Evolutionary conservation across 2,888 invertebrate species (phyloP).

Genomic region (Scaptomyza parva): DNA sequence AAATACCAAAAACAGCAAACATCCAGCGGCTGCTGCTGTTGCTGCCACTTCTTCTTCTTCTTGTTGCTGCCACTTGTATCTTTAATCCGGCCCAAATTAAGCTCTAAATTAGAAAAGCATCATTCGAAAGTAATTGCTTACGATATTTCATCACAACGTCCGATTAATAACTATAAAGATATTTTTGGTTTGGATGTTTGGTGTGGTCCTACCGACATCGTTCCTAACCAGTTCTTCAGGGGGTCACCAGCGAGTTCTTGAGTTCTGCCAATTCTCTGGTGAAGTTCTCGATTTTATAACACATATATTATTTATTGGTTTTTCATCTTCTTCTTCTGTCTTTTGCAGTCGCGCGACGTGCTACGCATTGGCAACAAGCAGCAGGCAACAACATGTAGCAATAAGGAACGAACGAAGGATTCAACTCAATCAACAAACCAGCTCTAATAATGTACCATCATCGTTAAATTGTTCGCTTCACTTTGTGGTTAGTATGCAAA

Average conservation of each 20-base stretch:
- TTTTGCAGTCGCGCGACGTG: conserved; percentile 64
- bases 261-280: too few relatives aligned
- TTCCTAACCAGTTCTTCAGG: too few relatives aligned
- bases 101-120: conserved; percentile 77
- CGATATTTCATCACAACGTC: too few relatives aligned
- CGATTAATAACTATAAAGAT: too few relatives aligned
- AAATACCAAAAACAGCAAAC: conserved; percentile 18
- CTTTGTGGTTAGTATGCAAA: conserved; percentile 50
- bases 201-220: too few relatives aligned
- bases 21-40: not conserved
- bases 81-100: conserved; percentile 67
- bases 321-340: conserved; percentile 10
- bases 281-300: conserved; percentile 52
- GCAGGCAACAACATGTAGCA: conserved; percentile 31
- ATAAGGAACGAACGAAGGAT: not conserved
- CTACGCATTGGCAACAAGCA: conserved; percentile 54
- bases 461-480: conserved; percentile 29
- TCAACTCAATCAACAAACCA: not conserved
- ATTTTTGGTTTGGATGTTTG: too few relatives aligned
- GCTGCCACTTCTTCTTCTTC: conserved; percentile 12
- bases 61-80: conserved; percentile 11
- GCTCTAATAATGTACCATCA: conserved; percentile 22
- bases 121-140: conserved; percentile 70
- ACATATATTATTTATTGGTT: conserved; percentile 52
- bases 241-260: too few relatives aligned